Conservation (phyloP, 2,113 vertebrate species). For the Ictalurus punctatus region DNA sequence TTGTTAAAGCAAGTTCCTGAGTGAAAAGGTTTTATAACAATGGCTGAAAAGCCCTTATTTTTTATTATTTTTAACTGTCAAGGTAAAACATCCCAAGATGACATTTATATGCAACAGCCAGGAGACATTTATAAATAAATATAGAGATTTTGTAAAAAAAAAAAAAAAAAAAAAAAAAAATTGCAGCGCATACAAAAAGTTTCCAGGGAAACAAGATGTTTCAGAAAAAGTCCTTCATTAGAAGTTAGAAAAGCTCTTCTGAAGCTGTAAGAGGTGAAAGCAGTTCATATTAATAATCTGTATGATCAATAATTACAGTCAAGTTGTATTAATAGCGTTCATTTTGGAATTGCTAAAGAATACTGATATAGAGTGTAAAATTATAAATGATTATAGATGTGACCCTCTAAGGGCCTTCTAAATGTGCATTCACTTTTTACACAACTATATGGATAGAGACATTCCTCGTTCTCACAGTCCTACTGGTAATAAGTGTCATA, state of each 20-base stretch:
- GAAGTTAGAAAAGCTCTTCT: not conserved
- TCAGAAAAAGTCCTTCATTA: not conserved
- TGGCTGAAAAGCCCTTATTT: not conserved
- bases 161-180: too few species aligned
- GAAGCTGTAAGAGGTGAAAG: not conserved
- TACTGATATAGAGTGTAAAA: not conserved
- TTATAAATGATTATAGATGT: not conserved
- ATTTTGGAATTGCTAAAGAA: not conserved
- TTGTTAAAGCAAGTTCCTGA: slow-evolving; percentile 16
- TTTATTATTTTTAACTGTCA: slow-evolving; percentile 30
- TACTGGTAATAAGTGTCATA: not conserved
- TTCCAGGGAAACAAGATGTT: not conserved
- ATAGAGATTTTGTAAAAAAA: not conserved
- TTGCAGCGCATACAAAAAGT: not conserved
- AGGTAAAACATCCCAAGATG: slow-evolving; percentile 13
- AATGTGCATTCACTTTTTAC: not conserved
- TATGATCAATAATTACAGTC: not conserved
- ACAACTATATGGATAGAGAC: not conserved
- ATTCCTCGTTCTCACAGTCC: not conserved
- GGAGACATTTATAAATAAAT: not conserved
- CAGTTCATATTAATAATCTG: not conserved
- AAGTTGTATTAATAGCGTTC: not conserved
- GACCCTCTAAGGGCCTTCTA: not conserved
- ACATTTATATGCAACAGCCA: not conserved
- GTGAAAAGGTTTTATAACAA: not conserved